Evolutionary conservation across 2,888 invertebrate species (phyloP).

Genomic region (Eustalomyia histrio): DNA sequence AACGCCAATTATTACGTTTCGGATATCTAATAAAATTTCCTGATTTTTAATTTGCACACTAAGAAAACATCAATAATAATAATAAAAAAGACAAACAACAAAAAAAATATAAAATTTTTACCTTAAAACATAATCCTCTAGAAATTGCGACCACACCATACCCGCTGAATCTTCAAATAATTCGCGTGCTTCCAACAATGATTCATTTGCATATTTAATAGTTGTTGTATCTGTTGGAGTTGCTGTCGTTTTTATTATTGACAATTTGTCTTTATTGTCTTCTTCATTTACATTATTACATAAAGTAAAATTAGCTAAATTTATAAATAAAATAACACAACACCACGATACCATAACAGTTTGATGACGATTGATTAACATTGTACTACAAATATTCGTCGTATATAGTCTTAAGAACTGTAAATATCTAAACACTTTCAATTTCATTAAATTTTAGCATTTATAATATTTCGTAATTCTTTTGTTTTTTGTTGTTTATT

Average conservation of each 20-base stretch:
- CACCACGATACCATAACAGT: constrained; percentile 64
- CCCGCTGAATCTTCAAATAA: constrained; percentile 55
- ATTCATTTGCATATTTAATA: constrained; percentile 72
- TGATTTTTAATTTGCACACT: too few species aligned
- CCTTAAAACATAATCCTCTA: constrained; percentile 84
- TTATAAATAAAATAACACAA: constrained; percentile 65
- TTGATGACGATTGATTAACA: constrained; percentile 14
- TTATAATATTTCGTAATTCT: background rate
- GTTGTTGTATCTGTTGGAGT: constrained; percentile 64
- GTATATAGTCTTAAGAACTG: constrained; percentile 14
- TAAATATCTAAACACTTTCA: constrained; percentile 67
- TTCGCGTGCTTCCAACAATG: constrained; percentile 60
- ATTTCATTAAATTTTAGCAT: constrained; percentile 66
- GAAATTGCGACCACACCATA: constrained; percentile 82
- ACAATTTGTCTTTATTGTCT: constrained; percentile 67
- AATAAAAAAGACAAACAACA: too few species aligned
- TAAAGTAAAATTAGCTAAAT: constrained; percentile 70
- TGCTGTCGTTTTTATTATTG: constrained; percentile 46
- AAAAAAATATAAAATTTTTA: too few species aligned
- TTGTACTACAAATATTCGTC: background rate
- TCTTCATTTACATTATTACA: constrained; percentile 69
- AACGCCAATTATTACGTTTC: too few species aligned
- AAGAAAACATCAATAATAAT: too few species aligned
- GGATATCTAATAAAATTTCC: too few species aligned
- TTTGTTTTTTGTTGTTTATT: background rate